Percentiles rank a stretch among this genome's conserved stretches.
phyloP scores from a whole-genome alignment of 2,797 vertebrate genomes.

The Myotis myotis region DNA sequence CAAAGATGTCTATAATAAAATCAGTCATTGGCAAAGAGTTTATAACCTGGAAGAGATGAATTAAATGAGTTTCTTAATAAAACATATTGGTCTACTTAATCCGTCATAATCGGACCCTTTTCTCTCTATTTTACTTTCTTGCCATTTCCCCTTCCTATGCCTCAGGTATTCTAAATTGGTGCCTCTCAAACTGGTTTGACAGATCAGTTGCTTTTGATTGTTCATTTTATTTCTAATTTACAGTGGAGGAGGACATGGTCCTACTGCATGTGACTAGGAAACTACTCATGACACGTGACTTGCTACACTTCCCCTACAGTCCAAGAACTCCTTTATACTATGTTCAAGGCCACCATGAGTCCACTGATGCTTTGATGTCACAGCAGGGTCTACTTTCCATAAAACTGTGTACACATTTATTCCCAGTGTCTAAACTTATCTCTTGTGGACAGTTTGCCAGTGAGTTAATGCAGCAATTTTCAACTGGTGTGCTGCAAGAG shows the following conservation, averaged over 20 bases:
- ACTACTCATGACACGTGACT: not conserved
- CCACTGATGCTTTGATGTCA: not conserved
- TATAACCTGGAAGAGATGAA: not conserved
- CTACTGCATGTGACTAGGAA: not conserved
- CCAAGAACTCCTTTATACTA: not conserved
- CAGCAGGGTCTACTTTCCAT: not conserved
- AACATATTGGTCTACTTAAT: not conserved
- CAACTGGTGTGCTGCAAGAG: no score
- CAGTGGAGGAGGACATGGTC: fast-evolving
- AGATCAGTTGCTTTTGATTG: not conserved
- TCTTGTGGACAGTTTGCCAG: not conserved
- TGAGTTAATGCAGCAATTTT: not conserved
- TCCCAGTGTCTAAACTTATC: not conserved
- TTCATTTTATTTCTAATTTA: not conserved
- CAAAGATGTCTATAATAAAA: not conserved
- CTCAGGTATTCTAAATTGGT: not conserved
- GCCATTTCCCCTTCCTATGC: not conserved
- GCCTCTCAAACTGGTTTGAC: not conserved
- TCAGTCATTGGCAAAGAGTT: not conserved
- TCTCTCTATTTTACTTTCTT: not conserved
- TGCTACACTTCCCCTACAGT: not conserved
- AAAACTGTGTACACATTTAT: not conserved
- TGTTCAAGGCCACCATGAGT: not conserved
- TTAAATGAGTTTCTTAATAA: not conserved
- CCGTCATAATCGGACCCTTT: not conserved